Conservation (phyloP, 2,888 invertebrate genomes). For the Geotrupes spiniger region DNA sequence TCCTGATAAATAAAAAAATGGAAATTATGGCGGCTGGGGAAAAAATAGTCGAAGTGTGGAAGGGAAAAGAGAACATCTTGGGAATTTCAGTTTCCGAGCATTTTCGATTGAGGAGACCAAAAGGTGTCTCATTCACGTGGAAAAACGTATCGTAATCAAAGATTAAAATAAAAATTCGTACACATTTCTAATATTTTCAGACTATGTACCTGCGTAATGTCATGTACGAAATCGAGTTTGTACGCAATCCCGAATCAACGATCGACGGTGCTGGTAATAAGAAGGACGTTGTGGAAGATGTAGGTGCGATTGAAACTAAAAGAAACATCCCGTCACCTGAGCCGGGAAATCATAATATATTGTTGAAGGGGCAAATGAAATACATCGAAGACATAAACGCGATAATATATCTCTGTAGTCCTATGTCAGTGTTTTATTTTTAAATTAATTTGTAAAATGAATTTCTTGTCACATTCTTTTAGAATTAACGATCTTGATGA, state of each 20-base stretch:
- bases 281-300: background rate
- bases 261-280: background rate
- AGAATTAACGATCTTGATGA: conserved; percentile 84
- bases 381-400: conserved; percentile 78
- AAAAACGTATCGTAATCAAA: conserved; percentile 78
- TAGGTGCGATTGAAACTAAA: background rate
- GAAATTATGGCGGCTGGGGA: conserved; percentile 75
- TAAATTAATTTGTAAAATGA: conserved; percentile 28
- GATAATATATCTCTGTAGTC: conserved; percentile 83
- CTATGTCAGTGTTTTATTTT: conserved; percentile 77
- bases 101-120: conserved; percentile 77
- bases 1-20: conserved; percentile 75
- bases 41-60: conserved; percentile 69
- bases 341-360: conserved; percentile 56
- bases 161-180: no score
- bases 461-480: no score
- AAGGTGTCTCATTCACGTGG: conserved; percentile 79
- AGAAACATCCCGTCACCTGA: conserved; percentile 1
- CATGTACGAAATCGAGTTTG: conserved; percentile 79
- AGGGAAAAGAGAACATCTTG: conserved; percentile 55
- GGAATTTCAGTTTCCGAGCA: conserved; percentile 67
- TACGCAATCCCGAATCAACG: conserved; percentile 47
- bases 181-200: no score
- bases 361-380: conserved; percentile 85
- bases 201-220: conserved; percentile 65